These are phyloP conservation scores for Goniozus legneri DNA, from an alignment of 1,140 invertebrate genomes.

Conservation along the genomic window DNA sequence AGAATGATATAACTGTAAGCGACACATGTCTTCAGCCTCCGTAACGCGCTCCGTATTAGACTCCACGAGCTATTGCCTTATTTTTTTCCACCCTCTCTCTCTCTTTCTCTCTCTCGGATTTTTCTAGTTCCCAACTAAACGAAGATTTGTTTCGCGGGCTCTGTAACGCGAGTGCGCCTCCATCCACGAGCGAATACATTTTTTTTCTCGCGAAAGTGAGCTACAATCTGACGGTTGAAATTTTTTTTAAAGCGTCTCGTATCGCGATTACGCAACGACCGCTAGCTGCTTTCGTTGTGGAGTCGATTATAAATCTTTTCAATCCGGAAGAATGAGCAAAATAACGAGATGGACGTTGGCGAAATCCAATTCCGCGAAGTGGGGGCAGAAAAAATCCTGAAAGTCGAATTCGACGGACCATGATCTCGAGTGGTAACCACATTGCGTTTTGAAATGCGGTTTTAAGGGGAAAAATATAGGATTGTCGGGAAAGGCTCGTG, in stretches of 20 bases:
- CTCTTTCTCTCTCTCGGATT: slow-evolving; percentile 8
- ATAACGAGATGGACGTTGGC: neutral
- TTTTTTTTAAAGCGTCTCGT: too few species aligned
- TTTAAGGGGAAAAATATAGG: slow-evolving; percentile 15
- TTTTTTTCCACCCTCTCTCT: slow-evolving; percentile 8
- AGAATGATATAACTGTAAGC: slow-evolving; percentile 54
- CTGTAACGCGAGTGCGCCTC: slow-evolving; percentile 6
- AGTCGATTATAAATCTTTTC: too few species aligned
- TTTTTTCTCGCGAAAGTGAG: too few species aligned
- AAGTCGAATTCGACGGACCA: neutral
- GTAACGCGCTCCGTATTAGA: slow-evolving; percentile 29
- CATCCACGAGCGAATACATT: neutral
- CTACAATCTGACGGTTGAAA: too few species aligned
- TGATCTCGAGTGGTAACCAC: neutral
- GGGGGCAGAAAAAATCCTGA: neutral
- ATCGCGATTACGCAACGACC: too few species aligned
- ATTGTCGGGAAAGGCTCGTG: slow-evolving; percentile 12
- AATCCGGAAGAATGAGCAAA: neutral
- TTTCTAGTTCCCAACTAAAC: slow-evolving; percentile 31
- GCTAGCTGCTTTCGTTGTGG: too few species aligned
- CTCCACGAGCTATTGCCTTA: too few species aligned
- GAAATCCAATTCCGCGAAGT: neutral
- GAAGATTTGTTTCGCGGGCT: slow-evolving; percentile 46
- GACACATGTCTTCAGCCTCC: slow-evolving; percentile 49
- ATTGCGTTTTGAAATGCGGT: neutral